These are phyloP conservation scores for Agrochola circellaris DNA, from an alignment of 2,888 invertebrate genomes.

Conservation along the genomic window DNA sequence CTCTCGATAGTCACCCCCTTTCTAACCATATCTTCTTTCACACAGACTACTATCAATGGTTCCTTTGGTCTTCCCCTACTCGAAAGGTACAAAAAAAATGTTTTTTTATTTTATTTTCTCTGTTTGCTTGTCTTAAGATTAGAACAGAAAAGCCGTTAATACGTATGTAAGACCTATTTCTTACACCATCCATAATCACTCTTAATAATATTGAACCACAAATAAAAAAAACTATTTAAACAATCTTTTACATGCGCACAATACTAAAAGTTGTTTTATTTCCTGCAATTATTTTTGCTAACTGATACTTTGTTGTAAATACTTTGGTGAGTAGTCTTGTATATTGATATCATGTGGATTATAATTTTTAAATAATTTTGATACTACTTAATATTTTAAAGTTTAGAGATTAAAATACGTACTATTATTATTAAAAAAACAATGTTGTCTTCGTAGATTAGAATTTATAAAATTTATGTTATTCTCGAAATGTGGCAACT, in stretches of 20 bases:
- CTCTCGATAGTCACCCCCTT: not conserved
- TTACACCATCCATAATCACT: not conserved
- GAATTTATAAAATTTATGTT: not conserved
- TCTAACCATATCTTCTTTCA: not conserved
- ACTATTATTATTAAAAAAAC: not conserved
- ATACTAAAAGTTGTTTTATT: too few relatives aligned
- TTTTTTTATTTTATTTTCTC: not conserved
- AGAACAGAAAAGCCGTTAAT: not conserved
- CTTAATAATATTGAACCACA: not conserved
- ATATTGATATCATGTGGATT: not conserved
- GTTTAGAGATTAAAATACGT: not conserved
- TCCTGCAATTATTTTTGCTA: not conserved
- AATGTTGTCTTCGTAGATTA: conserved; percentile 10
- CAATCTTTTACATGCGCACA: not conserved
- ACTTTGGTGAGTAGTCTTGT: not conserved
- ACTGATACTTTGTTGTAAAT: not conserved
- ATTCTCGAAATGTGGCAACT: conserved; percentile 9
- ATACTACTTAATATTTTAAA: not conserved
- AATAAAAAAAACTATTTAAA: not conserved
- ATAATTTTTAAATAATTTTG: not conserved
- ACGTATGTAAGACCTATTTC: not conserved
- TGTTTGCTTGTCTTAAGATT: not conserved
- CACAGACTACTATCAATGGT: not conserved
- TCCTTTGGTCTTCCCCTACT: not conserved
- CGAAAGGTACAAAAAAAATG: not conserved